Conservation (phyloP, 2,113 vertebrate species). For the Lamprologus callipterus region DNA sequence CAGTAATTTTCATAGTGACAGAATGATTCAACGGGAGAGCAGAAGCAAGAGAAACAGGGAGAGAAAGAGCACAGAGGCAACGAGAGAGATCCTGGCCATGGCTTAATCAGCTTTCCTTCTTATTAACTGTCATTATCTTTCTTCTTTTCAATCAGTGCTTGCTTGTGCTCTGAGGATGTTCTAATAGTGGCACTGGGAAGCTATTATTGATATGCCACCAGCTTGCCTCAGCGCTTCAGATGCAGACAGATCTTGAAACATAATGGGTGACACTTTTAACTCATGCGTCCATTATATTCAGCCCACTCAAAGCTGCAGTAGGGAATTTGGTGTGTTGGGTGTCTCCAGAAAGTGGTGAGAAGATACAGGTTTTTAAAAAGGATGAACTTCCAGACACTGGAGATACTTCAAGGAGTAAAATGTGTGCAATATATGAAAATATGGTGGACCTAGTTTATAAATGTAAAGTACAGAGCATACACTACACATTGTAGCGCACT, state of each 20-base stretch:
- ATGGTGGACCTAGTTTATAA: background rate
- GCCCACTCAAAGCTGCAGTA: background rate
- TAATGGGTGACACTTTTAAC: slow-evolving; percentile 29
- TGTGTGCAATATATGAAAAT: background rate
- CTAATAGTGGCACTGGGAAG: slow-evolving; percentile 47
- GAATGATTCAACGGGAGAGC: slow-evolving; percentile 27
- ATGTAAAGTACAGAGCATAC: background rate
- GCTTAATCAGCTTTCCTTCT: slow-evolving; percentile 59
- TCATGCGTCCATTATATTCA: slow-evolving; percentile 17
- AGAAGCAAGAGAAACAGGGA: background rate
- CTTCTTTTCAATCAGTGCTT: slow-evolving; percentile 67
- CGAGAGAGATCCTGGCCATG: slow-evolving; percentile 23
- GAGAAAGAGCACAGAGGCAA: background rate
- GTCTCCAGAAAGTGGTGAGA: background rate
- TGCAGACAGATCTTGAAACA: slow-evolving; percentile 43
- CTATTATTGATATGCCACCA: slow-evolving; percentile 53
- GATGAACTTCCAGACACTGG: background rate
- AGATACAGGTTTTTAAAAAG: background rate
- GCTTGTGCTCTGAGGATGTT: slow-evolving; percentile 61
- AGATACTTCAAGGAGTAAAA: background rate
- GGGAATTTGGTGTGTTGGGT: background rate
- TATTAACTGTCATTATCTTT: slow-evolving; percentile 68
- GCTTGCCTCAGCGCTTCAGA: slow-evolving; percentile 39
- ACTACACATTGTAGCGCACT: background rate
- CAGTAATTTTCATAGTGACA: slow-evolving; percentile 44